Evolutionary conservation across 1,140 invertebrate genomes (phyloP), one percentile per base, ranked within the genome.

Genomic region (Pogonognathellus flavescens): DNA sequence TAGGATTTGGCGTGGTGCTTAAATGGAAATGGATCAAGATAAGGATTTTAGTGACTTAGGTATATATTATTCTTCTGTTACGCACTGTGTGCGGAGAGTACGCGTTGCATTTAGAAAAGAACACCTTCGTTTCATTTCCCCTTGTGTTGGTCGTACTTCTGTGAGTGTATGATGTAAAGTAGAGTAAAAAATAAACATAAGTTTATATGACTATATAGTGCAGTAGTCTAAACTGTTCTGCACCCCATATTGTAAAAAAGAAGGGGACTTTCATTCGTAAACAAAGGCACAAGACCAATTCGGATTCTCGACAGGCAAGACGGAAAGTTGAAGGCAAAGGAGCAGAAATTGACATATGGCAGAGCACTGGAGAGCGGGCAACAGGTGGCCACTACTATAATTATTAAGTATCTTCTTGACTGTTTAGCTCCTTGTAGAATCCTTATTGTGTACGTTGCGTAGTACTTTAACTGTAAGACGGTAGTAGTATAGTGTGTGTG

Each of bases 281-380:
- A 76, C 70, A 76, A 76, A 76, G 70, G 70, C 70, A 76, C 70
- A 76, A 76, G 70, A 76, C 70, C 66, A 49, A 72, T 72, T 57
- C 53, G 31, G 31, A 14, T n/a, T 72, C 41, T 76, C 70, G 70
- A 76, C 70, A 76, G 31, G 31, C 31, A 76, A 76, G 70, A 76
- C 70, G 41, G 70, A 76, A 76, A 76, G 70, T 76, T 76, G 70
- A 76, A 76, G 70, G 70, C 14, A 76, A 72, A 72, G 25, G 70
- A 76, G 70, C n/a, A 76, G 70, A 76, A 76, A 76, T 76, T 76
- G 70, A 76, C 70, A 76, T 76, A 76, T 76, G 70, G 70, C 70
- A 76, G 70, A 76, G 70, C 70, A 76, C 70, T 49, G 41, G 70
- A 76, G 70, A 76, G 70, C 70, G 70, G 70, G 70, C 70, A 76